Percentiles rank a stretch among this genome's conserved stretches.
phyloP scores from a whole-genome alignment of 2,113 vertebrate genomes.

The Speoplatyrhinus poulsoni region DNA sequence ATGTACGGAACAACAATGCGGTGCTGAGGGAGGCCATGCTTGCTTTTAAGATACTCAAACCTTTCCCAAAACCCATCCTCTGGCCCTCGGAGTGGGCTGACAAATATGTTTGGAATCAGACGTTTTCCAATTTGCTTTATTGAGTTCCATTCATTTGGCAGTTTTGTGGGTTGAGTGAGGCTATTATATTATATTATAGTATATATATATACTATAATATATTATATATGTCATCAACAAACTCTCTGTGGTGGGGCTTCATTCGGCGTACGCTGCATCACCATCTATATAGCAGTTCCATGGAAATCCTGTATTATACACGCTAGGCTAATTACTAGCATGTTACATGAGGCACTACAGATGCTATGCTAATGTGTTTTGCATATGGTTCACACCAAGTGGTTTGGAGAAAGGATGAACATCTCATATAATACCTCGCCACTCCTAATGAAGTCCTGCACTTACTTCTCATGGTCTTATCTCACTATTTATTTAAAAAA shows the following conservation, averaged over 20 bases:
- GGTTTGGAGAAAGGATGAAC: too few relatives aligned
- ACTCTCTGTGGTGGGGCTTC: background rate
- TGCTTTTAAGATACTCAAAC: accelerated
- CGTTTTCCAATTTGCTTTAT: background rate
- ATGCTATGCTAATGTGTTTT: too few relatives aligned
- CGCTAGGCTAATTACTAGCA: too few relatives aligned
- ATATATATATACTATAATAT: too few relatives aligned
- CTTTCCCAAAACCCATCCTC: accelerated
- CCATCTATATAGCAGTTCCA: slow-evolving; percentile 6
- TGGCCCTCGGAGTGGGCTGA: background rate
- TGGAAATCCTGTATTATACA: background rate
- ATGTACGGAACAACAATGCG: slow-evolving; percentile 12
- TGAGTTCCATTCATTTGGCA: slow-evolving; percentile 29
- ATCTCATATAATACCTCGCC: too few relatives aligned
- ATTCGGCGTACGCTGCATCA: background rate
- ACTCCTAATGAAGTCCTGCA: too few relatives aligned
- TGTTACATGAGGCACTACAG: too few relatives aligned
- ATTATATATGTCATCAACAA: background rate
- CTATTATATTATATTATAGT: too few relatives aligned
- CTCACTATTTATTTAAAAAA: too few relatives aligned
- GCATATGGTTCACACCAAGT: too few relatives aligned
- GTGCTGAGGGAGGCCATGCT: background rate
- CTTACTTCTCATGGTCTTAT: too few relatives aligned
- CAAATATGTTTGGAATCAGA: slow-evolving; percentile 11
- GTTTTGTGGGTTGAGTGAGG: background rate